A percentile compares a stretch with the other conserved stretches of the same genome.
Conservation (phyloP, 92 coral and sea anemone genomes). For the Phymanthus crucifer region DNA sequence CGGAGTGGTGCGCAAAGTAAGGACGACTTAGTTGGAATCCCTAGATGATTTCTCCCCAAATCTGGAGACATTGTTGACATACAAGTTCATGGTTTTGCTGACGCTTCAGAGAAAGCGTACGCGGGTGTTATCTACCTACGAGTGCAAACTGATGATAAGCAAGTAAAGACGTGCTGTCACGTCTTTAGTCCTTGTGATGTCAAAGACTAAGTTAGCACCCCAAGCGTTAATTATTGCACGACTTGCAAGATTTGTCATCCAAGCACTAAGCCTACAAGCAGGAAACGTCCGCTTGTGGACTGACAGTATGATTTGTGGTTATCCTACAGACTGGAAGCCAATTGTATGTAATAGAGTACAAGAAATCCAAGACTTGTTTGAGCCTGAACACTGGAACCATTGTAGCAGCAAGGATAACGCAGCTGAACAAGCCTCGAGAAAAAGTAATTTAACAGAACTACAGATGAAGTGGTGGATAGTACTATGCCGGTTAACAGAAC, state of each 20-base stretch:
- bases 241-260: constrained; percentile 8
- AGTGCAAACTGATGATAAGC: constrained; percentile 9
- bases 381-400: constrained; percentile 12
- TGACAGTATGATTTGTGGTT: constrained; percentile 6
- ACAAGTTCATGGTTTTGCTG: constrained; percentile 17
- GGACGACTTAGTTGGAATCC: constrained; percentile 1
- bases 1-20: constrained; percentile 2
- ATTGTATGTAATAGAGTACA: constrained; percentile 17
- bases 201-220: constrained; percentile 14
- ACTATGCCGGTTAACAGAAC: background rate
- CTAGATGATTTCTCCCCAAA: constrained; percentile 16
- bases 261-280: constrained; percentile 5
- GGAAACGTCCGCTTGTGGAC: constrained; percentile 10
- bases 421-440: constrained; percentile 17
- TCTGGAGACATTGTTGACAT: constrained; percentile 7
- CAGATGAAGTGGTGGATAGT: constrained; percentile 6
- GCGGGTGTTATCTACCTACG: constrained; percentile 7
- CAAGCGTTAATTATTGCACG: constrained; percentile 15
- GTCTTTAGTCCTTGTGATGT: constrained; percentile 14
- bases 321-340: constrained; percentile 4
- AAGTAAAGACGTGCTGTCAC: constrained; percentile 9
- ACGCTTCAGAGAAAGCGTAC: constrained; percentile 16
- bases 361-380: constrained; percentile 5
- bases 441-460: background rate
- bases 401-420: background rate